Evolutionary conservation across 2,888 invertebrate genomes (phyloP), one percentile per base, ranked within the genome.

Genomic region (Andrena dorsata): DNA sequence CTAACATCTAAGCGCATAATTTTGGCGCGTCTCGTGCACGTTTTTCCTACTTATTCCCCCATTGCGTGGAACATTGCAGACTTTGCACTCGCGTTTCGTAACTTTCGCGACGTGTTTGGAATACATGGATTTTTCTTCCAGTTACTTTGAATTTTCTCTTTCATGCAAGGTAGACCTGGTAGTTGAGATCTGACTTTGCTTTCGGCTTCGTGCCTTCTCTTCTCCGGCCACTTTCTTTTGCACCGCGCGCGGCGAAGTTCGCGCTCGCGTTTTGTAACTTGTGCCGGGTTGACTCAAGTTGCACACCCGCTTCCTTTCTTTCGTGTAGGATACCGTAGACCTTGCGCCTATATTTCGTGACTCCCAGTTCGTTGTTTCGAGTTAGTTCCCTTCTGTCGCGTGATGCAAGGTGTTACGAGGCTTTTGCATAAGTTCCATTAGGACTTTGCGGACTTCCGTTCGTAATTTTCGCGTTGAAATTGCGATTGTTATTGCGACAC

Each of bases 1-100:
- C n/a, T 4, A 41, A 41, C 4, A 13, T 10, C 53, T 13, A 26
- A 20, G 7, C 53, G 28, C 26, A 26, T 26, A 32, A 53, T 49
- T 61, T 47, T 49, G 23, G n/a, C 60, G 10, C 49, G 10, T 1
- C 28, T 30, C 28, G 30, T 4, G 0, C 7, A 30, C 47, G 6
- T 32, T 20, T 74, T 66, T 56, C 41, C 47, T 64, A 23, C 16
- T 4, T 65, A 3, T 49, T 65, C 49, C 8, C 26, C 13, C 16
- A 20, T 30, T 32, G 51, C 35, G 61, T 2, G 23, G n/a, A 41
- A 51, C 49, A n/a, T n/a, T 10, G 61, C 20, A 73, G 64, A 60
- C 76, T 64, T 76, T 28, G 35, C 26, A 49, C 64, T 32, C 6
- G 56, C 32, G 64, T 76, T 72, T 72, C 72, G 76, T 58, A 72